Base-by-base conservation (phyloP, 2,113 vertebrate genomes). In the Manacus vitellinus region DNA sequence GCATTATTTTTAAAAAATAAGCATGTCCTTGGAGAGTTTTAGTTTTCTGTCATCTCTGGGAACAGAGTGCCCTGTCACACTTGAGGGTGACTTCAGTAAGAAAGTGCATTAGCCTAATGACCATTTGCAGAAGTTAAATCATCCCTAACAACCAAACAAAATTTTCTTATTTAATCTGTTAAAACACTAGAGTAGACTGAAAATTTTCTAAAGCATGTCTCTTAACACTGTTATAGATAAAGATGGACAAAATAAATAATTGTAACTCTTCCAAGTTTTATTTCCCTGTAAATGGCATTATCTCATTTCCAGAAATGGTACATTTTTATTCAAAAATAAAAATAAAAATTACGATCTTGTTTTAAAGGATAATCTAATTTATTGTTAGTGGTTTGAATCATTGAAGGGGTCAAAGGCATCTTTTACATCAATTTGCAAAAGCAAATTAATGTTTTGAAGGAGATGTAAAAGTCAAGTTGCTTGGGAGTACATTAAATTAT, bases 381-480 rank as follows among this genome's bases (percentile, higher is more conserved):
- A 97, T 96, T 97, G 76, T 94, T 96, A 98, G 97, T 92, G 87
- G 88, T 92, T 97, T 92, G 75, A 97, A 96, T 97, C 79, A 93
- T 96, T 97, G 58, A 88, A 85, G 55, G 94, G 96, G 96, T 98
- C 97, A 98, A 97, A 98, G 56, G 37, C 87, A 97, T 97, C 84
- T 97, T 97, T 97, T 97, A 94, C 52, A 97, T 97, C 95, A 97
- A 97, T 96, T 97, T 98, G 84, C 58, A 97, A 97, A 98, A 97
- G 86, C 86, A 97, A 97, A 97, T 98, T 97, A 98, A 97, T 97
- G 95, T 97, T 98, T 98, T 97, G 95, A 97, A 98, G 96, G 95
- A 97, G 97, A 97, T 92, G 88, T 96, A 97, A 98, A 98, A 98
- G 97, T 97, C 97, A 97, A 96, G 95, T 97, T 97, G 90, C 94